Base-by-base conservation (phyloP, 2,113 vertebrate species). In the Lepus americanus region DNA sequence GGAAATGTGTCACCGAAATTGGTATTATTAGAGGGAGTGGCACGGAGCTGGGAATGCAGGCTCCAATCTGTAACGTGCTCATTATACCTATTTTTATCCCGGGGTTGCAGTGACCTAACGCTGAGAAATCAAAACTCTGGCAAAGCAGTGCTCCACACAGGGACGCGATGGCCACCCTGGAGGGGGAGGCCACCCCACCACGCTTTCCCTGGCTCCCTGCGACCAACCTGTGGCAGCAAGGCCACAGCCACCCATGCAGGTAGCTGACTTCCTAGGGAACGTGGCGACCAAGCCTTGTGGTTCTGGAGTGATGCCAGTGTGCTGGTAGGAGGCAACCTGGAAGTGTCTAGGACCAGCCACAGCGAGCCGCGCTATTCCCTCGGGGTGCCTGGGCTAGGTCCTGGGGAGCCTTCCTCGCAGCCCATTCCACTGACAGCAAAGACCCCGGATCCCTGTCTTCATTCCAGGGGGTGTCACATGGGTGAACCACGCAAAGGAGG, bases 1-100 rank as follows among this genome's bases (percentile, higher is more conserved):
- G 93, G 89, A 96, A 94, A 83, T 79, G 73, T 94, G 89, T 94
- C 95, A 95, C 89, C 83, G n/a, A 94, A 95, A 96, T 39, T 69
- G 67, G 70, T 92, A 44, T 96, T 94, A 92, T 81, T 87, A 96
- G 81, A 96, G 72, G 78, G 70, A 92, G 82, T 94, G 79, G 74
- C 70, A 77, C 51, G 64, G 74, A 95, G 87, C 77, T 81, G 76
- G 73, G 86, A 70, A 84, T 27, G 44, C 25, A 20, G 33, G 61
- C 70, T 81, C 86, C 78, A 78, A 89, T 44, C 69, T 64, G 27
- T 72, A 90, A 85, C 53, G 78, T 64, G 87, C 84, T 90, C 92
- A 96, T 90, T 70, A 88, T 8, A 67, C 77, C 83, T 94, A 63
- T 95, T 92, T 95, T 90, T 80, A 87, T 69, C n/a, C 33, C 39